These are phyloP conservation scores for Linyphia triangularis DNA, from an alignment of 2,888 invertebrate species.

Conservation along the genomic window DNA sequence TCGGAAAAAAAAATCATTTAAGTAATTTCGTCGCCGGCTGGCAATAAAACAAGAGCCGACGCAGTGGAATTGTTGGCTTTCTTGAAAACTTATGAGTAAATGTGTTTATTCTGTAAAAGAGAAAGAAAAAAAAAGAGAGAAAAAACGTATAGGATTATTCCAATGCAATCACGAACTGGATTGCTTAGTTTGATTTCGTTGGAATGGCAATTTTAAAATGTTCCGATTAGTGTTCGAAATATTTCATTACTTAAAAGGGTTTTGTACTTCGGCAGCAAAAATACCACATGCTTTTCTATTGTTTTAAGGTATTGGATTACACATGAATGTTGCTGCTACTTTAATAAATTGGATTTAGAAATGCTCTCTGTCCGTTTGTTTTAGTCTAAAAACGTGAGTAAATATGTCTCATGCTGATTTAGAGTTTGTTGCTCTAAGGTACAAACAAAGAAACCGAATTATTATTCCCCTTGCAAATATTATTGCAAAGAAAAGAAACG, in stretches of 20 bases:
- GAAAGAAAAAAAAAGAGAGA: neutral
- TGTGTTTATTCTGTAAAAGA: neutral
- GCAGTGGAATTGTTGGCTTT: constrained; percentile 34
- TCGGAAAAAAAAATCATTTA: constrained; percentile 25
- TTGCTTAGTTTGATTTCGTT: constrained; percentile 21
- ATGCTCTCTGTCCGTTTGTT: neutral
- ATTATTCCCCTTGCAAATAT: too few species aligned
- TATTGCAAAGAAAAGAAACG: too few species aligned
- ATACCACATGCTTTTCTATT: neutral
- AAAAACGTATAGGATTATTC: neutral
- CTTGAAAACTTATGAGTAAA: constrained; percentile 18
- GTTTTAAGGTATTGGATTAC: neutral
- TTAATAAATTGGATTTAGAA: neutral
- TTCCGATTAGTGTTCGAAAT: constrained; percentile 11
- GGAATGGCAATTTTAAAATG: constrained; percentile 16
- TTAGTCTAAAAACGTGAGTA: neutral
- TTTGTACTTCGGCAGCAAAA: neutral
- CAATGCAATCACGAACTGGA: constrained; percentile 28
- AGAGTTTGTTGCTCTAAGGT: neutral
- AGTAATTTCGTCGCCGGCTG: constrained; percentile 54
- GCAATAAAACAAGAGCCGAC: constrained; percentile 13
- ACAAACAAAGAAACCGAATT: neutral
- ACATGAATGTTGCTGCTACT: neutral
- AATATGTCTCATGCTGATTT: neutral
- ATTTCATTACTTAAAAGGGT: constrained; percentile 6